Evolutionary conservation across 1,140 invertebrate species (phyloP), one percentile per base, ranked within the genome.

Genomic region (silkworm (Bombyx mori)): DNA sequence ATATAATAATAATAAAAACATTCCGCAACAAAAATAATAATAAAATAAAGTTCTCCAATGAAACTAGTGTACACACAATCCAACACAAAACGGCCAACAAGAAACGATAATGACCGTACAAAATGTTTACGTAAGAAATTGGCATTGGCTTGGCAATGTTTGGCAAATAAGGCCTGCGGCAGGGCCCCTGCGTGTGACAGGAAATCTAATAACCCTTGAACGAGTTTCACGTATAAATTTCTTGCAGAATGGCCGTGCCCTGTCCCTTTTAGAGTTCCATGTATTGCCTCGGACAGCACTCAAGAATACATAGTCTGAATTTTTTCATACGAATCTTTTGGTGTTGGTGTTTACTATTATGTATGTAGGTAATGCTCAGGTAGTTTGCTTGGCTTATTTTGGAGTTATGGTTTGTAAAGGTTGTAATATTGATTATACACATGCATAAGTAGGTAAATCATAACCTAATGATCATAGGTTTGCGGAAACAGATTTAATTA

Each of bases 191-290:
- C 67, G 62, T 74, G 75, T 81, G 76, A 81, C 76, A 79, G 69
- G 78, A 79, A 79, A 76, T 79, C 75, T 79, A 79, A 81, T 76
- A 77, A 71, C 76, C 71, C 68, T 66, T 68, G 68, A 75, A 77
- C 71, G 71, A 71, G 63, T 66, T 60, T 66, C 64, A 71, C 75
- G 69, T 74, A 75, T 68, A 75, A 76, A 72, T 74, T 77, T 68
- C 73, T 71, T 71, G 69, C 63, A 73, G 65, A 75, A 66, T 71
- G 63, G 68, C 66, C 65, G 61, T 61, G 65, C 63, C 56, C 63
- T 64, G 52, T 56, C 60, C 64, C 68, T 69, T 72, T 60, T 64
- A 54, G 60, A 58, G 50, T 61, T 60, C 53, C 54, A 35, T 56
- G 54, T 56, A 56, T 48, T 43, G 45, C 56, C 60, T 58, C 55